These are phyloP conservation scores for Oreortyx pictus DNA, from an alignment of 2,797 vertebrate genomes.

Conservation along the genomic window DNA sequence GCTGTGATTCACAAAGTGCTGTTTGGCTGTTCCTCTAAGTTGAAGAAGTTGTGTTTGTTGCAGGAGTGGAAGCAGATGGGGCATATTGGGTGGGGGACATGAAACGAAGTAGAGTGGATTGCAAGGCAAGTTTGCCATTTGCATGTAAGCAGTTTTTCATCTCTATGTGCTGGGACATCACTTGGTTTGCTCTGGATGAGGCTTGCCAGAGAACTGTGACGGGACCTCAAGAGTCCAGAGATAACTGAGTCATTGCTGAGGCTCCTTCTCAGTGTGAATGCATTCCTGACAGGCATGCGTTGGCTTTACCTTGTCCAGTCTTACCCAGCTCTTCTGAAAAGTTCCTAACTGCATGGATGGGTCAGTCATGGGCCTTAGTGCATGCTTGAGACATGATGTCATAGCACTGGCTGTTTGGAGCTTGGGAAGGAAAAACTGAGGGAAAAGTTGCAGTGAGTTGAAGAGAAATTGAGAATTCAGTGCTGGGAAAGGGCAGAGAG, in stretches of 20 bases:
- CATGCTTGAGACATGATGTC: not conserved
- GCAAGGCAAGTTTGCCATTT: not conserved
- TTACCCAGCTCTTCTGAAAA: not conserved
- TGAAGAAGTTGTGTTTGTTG: not conserved
- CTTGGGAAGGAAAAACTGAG: not conserved
- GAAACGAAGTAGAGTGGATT: not conserved
- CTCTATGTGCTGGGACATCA: not conserved
- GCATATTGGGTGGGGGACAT: not conserved
- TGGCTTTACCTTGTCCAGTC: not conserved
- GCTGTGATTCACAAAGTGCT: not conserved
- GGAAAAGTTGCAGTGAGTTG: not conserved
- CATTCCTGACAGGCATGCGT: accelerated
- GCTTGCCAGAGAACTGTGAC: not conserved
- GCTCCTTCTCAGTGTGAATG: not conserved
- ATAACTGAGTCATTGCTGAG: not conserved
- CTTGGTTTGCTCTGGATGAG: not conserved
- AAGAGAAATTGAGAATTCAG: not conserved
- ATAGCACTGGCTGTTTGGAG: not conserved
- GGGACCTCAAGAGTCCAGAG: not conserved
- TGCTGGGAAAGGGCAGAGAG: not conserved
- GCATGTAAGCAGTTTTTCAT: not conserved
- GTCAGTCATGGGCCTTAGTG: not conserved
- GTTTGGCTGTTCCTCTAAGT: not conserved
- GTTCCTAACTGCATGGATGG: not conserved
- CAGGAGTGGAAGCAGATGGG: not conserved